A percentile compares a stretch with the other conserved stretches of the same genome.
These are phyloP conservation scores for Chelonus formosanus DNA, from an alignment of 2,888 invertebrate genomes.

Conservation along the genomic window DNA sequence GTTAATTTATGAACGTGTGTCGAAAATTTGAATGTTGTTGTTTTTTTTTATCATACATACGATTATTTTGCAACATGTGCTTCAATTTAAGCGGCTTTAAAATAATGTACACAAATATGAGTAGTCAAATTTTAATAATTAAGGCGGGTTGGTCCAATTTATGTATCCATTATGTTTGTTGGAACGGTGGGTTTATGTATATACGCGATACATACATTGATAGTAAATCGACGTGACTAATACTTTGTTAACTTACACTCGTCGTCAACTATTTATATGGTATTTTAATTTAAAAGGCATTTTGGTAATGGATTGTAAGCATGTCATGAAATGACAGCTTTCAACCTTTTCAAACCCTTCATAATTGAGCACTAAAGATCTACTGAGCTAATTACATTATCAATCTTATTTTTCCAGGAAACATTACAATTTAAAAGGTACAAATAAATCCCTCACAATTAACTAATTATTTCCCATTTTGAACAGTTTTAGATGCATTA, in stretches of 20 bases:
- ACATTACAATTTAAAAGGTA: too few species aligned
- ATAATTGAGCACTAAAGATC: neutral
- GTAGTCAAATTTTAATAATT: constrained; percentile 29
- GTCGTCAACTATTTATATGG: constrained; percentile 4
- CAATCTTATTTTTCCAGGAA: too few species aligned
- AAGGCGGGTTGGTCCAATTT: constrained; percentile 61
- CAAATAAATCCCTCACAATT: too few species aligned
- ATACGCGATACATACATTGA: constrained; percentile 3
- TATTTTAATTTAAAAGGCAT: constrained; percentile 31
- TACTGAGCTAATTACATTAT: neutral
- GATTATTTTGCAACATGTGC: constrained; percentile 18
- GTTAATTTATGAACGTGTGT: too few species aligned
- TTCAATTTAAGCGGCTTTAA: constrained; percentile 49
- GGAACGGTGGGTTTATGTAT: constrained; percentile 35
- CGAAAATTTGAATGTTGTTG: too few species aligned
- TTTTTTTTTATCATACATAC: too few species aligned
- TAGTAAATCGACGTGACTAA: too few species aligned
- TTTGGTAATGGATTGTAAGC: constrained; percentile 3
- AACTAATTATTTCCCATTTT: too few species aligned
- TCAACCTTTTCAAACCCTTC: neutral
- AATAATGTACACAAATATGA: constrained; percentile 27
- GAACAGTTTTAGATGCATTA: too few species aligned
- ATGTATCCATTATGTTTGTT: constrained; percentile 32
- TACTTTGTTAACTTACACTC: too few species aligned
- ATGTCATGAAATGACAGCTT: too few species aligned